A percentile compares a stretch with the other conserved stretches of the same genome.
Evolutionary conservation across 2,113 vertebrate genomes (phyloP).

Genomic region (Phrynocephalus versicolor): DNA sequence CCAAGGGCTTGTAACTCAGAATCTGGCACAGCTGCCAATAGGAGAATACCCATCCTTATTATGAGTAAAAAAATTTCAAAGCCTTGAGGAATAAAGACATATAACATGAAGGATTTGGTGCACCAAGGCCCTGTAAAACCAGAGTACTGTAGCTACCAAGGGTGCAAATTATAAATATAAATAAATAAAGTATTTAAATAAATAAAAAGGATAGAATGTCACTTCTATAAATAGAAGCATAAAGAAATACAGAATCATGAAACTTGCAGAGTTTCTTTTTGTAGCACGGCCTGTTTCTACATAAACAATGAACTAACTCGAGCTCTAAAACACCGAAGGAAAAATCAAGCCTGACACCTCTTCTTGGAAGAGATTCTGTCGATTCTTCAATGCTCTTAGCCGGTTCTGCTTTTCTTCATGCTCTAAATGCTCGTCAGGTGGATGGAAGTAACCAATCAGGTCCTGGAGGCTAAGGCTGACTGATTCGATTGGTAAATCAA

Average conservation of each 20-base stretch:
- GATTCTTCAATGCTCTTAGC: constrained; percentile 91
- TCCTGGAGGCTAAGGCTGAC: constrained; percentile 92
- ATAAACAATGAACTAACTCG: background rate
- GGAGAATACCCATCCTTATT: too few relatives aligned
- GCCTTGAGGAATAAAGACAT: too few relatives aligned
- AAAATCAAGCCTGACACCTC: constrained; percentile 79
- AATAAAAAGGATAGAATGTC: too few relatives aligned
- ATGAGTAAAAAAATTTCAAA: too few relatives aligned
- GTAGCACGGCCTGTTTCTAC: background rate
- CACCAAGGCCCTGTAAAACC: too few relatives aligned
- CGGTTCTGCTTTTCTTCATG: constrained; percentile 96
- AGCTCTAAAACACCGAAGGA: background rate
- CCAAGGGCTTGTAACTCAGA: too few relatives aligned
- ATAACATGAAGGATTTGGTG: too few relatives aligned
- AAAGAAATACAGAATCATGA: background rate
- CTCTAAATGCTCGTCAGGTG: constrained; percentile 90
- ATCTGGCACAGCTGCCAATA: too few relatives aligned
- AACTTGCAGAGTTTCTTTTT: background rate
- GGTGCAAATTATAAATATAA: too few relatives aligned
- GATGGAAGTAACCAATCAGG: constrained; percentile 95
- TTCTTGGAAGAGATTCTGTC: constrained; percentile 97
- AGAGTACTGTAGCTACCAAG: too few relatives aligned
- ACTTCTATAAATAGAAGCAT: background rate
- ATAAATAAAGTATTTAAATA: too few relatives aligned
- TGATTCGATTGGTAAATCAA: constrained; percentile 91